phyloP scores from a whole-genome alignment of 2,113 vertebrate genomes.

The Amazona vittata region DNA sequence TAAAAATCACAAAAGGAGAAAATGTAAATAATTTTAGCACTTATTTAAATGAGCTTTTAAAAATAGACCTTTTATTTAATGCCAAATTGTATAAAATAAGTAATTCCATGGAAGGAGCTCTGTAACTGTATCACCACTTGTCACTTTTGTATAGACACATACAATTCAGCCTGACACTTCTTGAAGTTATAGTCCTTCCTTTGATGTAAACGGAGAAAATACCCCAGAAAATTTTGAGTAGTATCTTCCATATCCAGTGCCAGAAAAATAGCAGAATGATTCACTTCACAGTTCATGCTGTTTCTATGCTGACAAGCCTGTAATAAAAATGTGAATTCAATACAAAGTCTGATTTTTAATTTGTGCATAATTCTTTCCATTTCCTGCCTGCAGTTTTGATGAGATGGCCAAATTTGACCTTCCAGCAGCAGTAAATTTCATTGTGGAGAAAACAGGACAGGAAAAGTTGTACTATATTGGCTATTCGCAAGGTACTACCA shows the following conservation, averaged over 20 bases:
- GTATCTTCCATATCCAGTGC: background rate
- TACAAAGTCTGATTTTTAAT: background rate
- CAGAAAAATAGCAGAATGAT: background rate
- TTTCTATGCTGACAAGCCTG: background rate
- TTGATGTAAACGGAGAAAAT: background rate
- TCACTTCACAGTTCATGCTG: background rate
- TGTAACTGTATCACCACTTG: background rate
- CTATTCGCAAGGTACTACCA: conserved; percentile 86
- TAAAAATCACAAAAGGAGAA: background rate
- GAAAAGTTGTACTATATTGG: conserved; percentile 83
- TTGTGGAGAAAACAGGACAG: conserved; percentile 79
- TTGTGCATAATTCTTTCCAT: background rate
- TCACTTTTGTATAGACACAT: background rate
- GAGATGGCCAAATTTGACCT: conserved; percentile 88
- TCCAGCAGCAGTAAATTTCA: conserved; percentile 82
- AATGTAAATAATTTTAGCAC: background rate
- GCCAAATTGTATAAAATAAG: background rate
- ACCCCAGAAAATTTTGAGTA: background rate
- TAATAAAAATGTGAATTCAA: background rate
- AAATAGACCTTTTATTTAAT: background rate
- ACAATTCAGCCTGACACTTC: background rate
- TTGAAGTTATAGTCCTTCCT: background rate
- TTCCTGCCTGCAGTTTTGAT: conserved; percentile 75
- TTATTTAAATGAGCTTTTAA: background rate
- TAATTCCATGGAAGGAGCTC: background rate